Conservation (phyloP, 2,113 vertebrate genomes). For the Catharus bicknelli region DNA sequence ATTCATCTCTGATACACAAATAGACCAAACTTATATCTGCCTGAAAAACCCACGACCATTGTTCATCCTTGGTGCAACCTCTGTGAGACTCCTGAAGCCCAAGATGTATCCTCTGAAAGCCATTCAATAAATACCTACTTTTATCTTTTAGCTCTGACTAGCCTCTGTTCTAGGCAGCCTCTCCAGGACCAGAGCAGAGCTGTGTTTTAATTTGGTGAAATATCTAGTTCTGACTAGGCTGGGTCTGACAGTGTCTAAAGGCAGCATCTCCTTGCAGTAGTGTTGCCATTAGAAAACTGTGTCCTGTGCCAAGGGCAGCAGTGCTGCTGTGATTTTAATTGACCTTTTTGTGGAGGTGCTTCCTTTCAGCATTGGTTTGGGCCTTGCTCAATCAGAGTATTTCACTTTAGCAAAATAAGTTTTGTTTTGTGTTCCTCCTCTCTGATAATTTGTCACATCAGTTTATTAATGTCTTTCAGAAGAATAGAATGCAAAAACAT, state of each 20-base stretch:
- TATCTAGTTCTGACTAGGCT: neutral
- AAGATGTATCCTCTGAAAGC: no score
- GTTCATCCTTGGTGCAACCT: neutral
- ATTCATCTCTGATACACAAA: neutral
- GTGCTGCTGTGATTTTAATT: fast-evolving
- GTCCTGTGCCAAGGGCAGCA: neutral
- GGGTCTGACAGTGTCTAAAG: neutral
- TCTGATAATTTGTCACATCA: neutral
- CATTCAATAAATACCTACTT: neutral
- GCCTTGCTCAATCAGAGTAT: neutral
- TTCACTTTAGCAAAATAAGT: neutral
- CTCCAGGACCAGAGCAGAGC: neutral
- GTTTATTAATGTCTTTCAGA: slow-evolving; percentile 3
- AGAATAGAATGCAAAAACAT: neutral
- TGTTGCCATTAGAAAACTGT: neutral
- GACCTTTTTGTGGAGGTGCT: neutral
- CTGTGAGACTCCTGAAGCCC: neutral
- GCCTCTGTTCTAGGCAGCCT: neutral
- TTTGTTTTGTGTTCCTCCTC: neutral
- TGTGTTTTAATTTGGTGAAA: neutral
- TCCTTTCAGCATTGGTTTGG: neutral
- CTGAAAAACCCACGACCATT: fast-evolving
- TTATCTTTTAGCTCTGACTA: neutral
- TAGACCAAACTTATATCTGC: neutral
- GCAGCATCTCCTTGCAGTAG: neutral